These are phyloP conservation scores for Pavo muticus DNA, from an alignment of 2,113 vertebrate genomes.

Conservation along the genomic window DNA sequence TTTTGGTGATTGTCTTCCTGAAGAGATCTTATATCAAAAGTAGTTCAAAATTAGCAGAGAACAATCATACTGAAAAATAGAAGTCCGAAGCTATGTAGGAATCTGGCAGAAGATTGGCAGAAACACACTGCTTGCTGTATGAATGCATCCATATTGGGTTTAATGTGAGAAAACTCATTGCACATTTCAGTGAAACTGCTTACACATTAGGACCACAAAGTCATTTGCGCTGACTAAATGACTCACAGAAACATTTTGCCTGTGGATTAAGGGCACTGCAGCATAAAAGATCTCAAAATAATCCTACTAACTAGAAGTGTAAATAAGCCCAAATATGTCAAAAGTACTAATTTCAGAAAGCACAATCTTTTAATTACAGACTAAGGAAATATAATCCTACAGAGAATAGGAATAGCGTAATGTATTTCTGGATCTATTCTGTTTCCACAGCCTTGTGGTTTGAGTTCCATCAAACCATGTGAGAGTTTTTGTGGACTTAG, in stretches of 20 bases:
- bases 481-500: not conserved
- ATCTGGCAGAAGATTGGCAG: not conserved
- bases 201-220: not conserved
- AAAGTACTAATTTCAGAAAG: not conserved
- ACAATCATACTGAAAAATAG: rapidly evolving
- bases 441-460: not conserved
- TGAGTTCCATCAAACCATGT: not conserved
- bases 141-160: not conserved
- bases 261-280: not conserved
- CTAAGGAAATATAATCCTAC: not conserved
- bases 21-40: rapidly evolving
- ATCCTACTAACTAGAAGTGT: not conserved
- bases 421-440: rapidly evolving
- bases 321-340: not conserved
- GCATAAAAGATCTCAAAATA: not conserved
- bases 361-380: not conserved
- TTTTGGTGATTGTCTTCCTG: not conserved
- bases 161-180: not conserved
- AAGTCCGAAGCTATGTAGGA: rapidly evolving
- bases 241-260: not conserved
- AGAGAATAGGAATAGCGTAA: not conserved
- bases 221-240: not conserved
- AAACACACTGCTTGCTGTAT: not conserved
- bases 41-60: not conserved
- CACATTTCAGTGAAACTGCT: not conserved